Base-by-base conservation (phyloP, 2,797 vertebrate genomes). In the Sciurus carolinensis region DNA sequence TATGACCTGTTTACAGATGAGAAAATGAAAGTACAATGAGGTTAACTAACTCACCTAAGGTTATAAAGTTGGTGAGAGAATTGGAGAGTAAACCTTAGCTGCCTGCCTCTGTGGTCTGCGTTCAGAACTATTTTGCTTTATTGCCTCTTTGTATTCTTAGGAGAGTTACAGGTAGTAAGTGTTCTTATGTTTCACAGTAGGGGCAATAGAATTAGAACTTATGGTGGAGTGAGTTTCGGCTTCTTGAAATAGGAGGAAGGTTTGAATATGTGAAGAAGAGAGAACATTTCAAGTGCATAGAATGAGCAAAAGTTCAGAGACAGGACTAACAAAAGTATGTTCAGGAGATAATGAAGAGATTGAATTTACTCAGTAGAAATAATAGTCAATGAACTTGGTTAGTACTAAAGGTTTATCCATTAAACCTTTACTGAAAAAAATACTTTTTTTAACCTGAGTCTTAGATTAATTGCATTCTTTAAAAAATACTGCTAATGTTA, bases 361-460 rank as follows among this genome's bases (percentile, higher is more conserved):
- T 36, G 2, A 42, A 28, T 79, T 75, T 82, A 42, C 52, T 82
- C 20, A 54, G 26, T 36, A 81, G 62, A 90, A 66, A 96, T 86
- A 77, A 30, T 89, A 92, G 10, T 44, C 33, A 83, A 9, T 36
- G 7, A 93, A 77, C 44, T 90, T 95, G 83, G 15, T 92, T 95
- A 73, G 30, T 64, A 77, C 28, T 75, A 22, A 95, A 94, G 39
- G 24, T 82, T 79, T 95, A 82, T 57, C 36, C 20, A 44, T 76
- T 94, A 93, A 47, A 83, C 90, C 42, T 73, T 86, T 79, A 66
- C 5, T 93, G 33, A 80, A 96, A 82, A 64, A 91, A 80, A 92
- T n/a, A 26, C 33, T 87, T 7, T 66, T 94, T 87, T 95, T 52
- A 57, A 54, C 62, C 24, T 59, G n/a, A 87, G 26, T 84, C 36